A percentile compares a stretch with the other conserved stretches of the same genome.
These are phyloP conservation scores for Limnephilus rhombicus DNA, from an alignment of 2,888 invertebrate genomes.

Conservation along the genomic window DNA sequence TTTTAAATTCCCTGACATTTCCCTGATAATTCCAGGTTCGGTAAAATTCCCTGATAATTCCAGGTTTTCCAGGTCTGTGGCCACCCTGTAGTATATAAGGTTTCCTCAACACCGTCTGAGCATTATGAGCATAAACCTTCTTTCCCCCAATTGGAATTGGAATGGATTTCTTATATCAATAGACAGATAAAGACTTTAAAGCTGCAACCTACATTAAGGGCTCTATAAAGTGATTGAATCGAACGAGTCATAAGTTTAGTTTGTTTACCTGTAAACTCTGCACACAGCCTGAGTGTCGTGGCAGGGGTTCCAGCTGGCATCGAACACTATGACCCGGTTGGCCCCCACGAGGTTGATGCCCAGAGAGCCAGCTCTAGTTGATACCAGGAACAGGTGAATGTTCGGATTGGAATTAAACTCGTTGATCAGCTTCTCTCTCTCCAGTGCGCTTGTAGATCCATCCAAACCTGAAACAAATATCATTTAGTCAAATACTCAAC, in stretches of 20 bases:
- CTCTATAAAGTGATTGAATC: background rate
- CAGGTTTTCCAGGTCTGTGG: no score
- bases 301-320: conserved; percentile 99
- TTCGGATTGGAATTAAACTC: conserved; percentile 95
- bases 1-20: no score
- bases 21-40: no score
- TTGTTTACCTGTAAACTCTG: conserved; percentile 86
- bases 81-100: background rate
- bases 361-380: conserved; percentile 96
- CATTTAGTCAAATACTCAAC: background rate
- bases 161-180: no score
- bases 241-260: background rate
- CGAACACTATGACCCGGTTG: conserved; percentile 97
- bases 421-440: conserved; percentile 96
- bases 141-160: no score
- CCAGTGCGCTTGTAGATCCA: conserved; percentile 95
- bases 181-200: conserved; percentile 57
- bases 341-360: conserved; percentile 99
- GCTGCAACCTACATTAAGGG: conserved; percentile 39
- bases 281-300: conserved; percentile 99
- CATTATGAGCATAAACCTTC: no score
- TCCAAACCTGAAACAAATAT: conserved; percentile 84
- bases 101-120: background rate
- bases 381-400: conserved; percentile 95
- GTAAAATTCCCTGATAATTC: no score